Evolutionary conservation across 2,113 vertebrate species (phyloP).

Genomic region (Anhinga anhinga): DNA sequence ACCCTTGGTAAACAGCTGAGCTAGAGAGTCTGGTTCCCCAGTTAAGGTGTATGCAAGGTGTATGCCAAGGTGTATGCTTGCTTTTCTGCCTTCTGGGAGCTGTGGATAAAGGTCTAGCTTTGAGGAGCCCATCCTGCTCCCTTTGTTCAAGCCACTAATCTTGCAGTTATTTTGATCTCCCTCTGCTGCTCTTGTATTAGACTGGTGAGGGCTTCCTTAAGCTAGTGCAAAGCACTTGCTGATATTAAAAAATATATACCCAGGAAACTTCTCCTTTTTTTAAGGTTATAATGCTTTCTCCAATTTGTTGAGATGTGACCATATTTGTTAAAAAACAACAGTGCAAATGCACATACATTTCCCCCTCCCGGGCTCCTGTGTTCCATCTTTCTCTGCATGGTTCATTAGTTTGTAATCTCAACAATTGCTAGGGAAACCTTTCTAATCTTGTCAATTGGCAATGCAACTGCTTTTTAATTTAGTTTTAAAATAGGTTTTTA

Average conservation of each 20-base stretch:
- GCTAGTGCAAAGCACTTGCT: neutral
- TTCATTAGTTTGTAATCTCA: neutral
- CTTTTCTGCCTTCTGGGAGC: neutral
- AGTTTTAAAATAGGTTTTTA: neutral
- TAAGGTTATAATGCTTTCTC: neutral
- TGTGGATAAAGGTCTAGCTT: neutral
- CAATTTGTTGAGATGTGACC: neutral
- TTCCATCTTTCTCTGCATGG: neutral
- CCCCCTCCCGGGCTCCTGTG: accelerated
- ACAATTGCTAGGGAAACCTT: neutral
- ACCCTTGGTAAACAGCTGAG: neutral
- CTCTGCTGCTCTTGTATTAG: neutral
- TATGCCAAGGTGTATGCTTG: neutral
- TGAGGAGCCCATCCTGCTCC: neutral
- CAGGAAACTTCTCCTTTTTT: neutral
- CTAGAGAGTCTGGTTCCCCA: neutral
- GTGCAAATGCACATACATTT: accelerated
- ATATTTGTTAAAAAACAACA: neutral
- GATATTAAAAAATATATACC: neutral
- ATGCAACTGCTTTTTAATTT: neutral
- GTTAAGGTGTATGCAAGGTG: neutral
- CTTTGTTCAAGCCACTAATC: neutral
- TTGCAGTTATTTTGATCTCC: neutral
- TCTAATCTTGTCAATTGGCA: neutral
- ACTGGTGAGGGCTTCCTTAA: neutral